These are phyloP conservation scores for Odontesthes bonariensis DNA, from an alignment of 2,113 vertebrate genomes.

Conservation along the genomic window DNA sequence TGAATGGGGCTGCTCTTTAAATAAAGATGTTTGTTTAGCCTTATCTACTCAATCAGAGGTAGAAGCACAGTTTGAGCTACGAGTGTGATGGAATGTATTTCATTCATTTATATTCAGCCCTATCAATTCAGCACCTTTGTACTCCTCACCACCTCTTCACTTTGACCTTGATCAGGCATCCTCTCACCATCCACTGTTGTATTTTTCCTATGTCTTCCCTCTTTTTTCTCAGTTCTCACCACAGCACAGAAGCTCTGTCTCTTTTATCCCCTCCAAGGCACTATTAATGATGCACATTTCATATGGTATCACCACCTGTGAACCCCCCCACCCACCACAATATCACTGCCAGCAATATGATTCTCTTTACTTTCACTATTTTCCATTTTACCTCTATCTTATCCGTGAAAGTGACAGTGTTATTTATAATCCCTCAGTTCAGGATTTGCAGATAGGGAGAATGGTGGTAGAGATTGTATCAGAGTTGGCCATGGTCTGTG, in stretches of 20 bases:
- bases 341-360: slow-evolving; percentile 63
- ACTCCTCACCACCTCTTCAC: slow-evolving; percentile 29
- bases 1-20: slow-evolving; percentile 63
- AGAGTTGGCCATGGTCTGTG: slow-evolving; percentile 34
- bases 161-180: slow-evolving; percentile 72
- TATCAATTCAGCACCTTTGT: slow-evolving; percentile 50
- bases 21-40: slow-evolving; percentile 75
- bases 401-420: slow-evolving; percentile 73
- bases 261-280: slow-evolving; percentile 31
- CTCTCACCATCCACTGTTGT: slow-evolving; percentile 49
- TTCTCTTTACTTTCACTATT: slow-evolving; percentile 61
- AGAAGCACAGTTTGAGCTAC: slow-evolving; percentile 34
- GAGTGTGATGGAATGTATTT: slow-evolving; percentile 53
- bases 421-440: slow-evolving; percentile 73
- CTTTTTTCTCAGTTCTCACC: slow-evolving; percentile 18
- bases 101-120: slow-evolving; percentile 32
- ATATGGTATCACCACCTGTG: slow-evolving; percentile 53
- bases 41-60: slow-evolving; percentile 43
- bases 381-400: slow-evolving; percentile 66
- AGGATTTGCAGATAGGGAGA: slow-evolving; percentile 68
- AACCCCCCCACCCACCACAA: slow-evolving; percentile 39
- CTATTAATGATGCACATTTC: slow-evolving; percentile 68
- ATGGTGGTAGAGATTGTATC: slow-evolving; percentile 67
- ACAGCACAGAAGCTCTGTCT: slow-evolving; percentile 16
- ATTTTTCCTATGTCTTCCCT: slow-evolving; percentile 30